A percentile compares a stretch with the other conserved stretches of the same genome.
phyloP scores from a whole-genome alignment of 2,113 vertebrate species.

The Rhea pennata region DNA sequence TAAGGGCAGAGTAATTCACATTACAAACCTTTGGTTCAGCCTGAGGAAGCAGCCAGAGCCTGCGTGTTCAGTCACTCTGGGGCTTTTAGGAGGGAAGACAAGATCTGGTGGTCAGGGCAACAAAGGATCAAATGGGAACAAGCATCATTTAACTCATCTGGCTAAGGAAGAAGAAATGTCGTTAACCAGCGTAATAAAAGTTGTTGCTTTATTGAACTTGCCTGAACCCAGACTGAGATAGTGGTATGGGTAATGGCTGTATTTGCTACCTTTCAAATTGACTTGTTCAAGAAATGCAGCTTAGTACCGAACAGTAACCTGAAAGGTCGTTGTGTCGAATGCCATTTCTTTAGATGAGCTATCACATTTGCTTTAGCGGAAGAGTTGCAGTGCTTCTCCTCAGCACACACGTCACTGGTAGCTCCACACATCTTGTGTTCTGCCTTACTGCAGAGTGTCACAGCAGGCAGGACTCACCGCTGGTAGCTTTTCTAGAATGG shows the following conservation, averaged over 20 bases:
- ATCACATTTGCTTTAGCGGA: background rate
- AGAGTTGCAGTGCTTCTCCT: background rate
- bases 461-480: background rate
- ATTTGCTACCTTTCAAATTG: slow-evolving; percentile 5
- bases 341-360: background rate
- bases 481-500: background rate
- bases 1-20: background rate
- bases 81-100: background rate
- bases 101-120: background rate
- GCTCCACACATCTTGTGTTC: background rate
- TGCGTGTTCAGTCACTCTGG: background rate
- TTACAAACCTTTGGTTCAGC: background rate
- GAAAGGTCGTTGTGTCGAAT: background rate
- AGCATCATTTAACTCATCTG: background rate
- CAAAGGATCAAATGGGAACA: background rate
- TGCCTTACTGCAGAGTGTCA: background rate
- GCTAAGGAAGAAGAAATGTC: background rate
- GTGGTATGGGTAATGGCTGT: background rate
- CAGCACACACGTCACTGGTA: fast-evolving
- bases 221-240: background rate
- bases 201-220: slow-evolving; percentile 12
- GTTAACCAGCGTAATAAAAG: slow-evolving; percentile 18
- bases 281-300: background rate
- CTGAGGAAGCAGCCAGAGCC: background rate
- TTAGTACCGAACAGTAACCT: slow-evolving; percentile 7